Base-by-base conservation (phyloP, 2,797 vertebrate genomes). In the Somateria mollissima region DNA sequence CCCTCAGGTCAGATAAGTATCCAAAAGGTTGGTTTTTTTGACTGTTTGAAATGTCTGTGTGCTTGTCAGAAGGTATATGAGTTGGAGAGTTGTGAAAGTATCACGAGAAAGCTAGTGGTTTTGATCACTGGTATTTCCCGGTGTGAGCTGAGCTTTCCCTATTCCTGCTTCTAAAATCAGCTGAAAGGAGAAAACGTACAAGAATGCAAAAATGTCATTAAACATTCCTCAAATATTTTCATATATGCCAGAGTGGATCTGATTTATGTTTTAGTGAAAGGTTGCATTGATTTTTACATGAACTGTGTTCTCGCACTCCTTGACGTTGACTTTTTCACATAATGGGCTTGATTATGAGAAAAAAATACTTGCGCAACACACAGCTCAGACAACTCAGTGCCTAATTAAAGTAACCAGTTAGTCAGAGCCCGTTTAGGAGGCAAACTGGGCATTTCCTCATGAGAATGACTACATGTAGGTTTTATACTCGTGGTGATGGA, bases 221-320 rank as follows among this genome's bases (percentile, higher is more conserved):
- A 89, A 47, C 85, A 92, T 95, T 96, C 79, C n/a, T 70, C 51
- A 84, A 75, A 93, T 96, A 93, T 88, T 97, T 96, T 94, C 72
- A 72, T 56, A 32, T 84, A 60, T 76, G 71, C 80, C 41, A 37
- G 81, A 84, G 51, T 2, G 58, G 74, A 72, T 79, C 65, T 85
- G 80, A 90, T 94, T 94, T 90, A 66, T 75, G 56, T 37, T 74
- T 77, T 41, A 92, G 76, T 92, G 92, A 96, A 96, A 96, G 71
- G 76, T 94, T 95, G 81, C 84, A 87, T 78, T 92, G 80, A 91
- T 92, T 94, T 96, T 89, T 53, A 56, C 61, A 73, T 21, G 65
- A 89, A 69, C 61, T 43, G 43, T 79, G 75, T 84, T 62, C 75
- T 95, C 66, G 75, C 51, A 21, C 76, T 79, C 47, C 61, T 83